A percentile compares a stretch with the other conserved stretches of the same genome.
phyloP scores from a whole-genome alignment of 2,797 vertebrate genomes.

The Gambelia wislizenii region DNA sequence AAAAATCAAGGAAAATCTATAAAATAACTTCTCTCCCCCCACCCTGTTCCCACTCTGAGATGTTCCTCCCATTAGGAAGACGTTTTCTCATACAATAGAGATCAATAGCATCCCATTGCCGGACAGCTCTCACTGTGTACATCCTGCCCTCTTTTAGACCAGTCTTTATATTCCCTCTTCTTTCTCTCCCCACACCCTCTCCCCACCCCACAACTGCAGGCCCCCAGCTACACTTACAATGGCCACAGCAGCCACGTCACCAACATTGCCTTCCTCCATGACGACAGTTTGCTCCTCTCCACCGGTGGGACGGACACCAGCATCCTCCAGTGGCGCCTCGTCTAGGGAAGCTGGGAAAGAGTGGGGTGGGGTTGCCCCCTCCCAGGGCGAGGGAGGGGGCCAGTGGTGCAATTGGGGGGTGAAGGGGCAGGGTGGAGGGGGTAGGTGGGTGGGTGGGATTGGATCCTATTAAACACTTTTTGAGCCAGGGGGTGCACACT shows the following conservation, averaged over 20 bases:
- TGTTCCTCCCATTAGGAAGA: too few relatives aligned
- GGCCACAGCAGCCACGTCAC: constrained; percentile 97
- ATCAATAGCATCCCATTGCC: too few relatives aligned
- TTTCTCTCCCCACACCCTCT: neutral
- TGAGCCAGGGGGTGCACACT: constrained; percentile 5
- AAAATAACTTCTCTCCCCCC: too few relatives aligned
- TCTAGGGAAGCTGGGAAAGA: constrained; percentile 62
- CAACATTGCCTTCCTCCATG: constrained; percentile 90
- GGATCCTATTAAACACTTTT: constrained; percentile 63
- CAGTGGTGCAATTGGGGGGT: neutral
- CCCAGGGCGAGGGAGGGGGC: neutral
- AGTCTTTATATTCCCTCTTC: too few relatives aligned
- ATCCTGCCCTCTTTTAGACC: too few relatives aligned
- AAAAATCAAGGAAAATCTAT: too few relatives aligned
- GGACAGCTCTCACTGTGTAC: neutral
- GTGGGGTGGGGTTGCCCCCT: neutral
- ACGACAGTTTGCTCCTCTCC: constrained; percentile 86
- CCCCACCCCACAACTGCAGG: constrained; percentile 72
- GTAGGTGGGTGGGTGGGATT: constrained; percentile 58
- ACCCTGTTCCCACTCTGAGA: too few relatives aligned
- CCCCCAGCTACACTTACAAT: constrained; percentile 85
- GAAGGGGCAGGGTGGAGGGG: neutral
- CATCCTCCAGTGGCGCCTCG: constrained; percentile 89
- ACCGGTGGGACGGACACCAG: constrained; percentile 93
- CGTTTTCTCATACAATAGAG: too few relatives aligned